These are phyloP conservation scores for Bucorvus abyssinicus DNA, from an alignment of 2,797 vertebrate species.

Conservation along the genomic window DNA sequence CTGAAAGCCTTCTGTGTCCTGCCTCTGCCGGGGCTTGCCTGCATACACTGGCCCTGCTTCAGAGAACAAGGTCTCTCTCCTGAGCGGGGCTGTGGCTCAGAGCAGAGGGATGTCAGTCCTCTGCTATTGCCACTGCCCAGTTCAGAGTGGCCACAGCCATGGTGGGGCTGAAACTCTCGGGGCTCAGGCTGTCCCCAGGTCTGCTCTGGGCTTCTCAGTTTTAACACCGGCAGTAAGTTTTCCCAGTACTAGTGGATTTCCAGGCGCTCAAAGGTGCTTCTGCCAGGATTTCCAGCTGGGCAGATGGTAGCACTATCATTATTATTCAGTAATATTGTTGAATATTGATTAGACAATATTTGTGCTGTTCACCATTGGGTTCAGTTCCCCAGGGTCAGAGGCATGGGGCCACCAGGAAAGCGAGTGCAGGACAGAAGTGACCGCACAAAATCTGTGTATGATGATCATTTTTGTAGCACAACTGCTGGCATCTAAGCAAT, in stretches of 20 bases:
- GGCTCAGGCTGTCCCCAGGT: neutral
- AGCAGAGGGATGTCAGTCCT: neutral
- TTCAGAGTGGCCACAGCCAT: neutral
- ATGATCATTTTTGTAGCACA: neutral
- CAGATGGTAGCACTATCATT: neutral
- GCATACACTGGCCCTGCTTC: neutral
- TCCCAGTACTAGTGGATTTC: neutral
- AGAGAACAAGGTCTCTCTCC: neutral
- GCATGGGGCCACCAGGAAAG: neutral
- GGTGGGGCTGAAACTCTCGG: neutral
- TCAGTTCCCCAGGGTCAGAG: neutral
- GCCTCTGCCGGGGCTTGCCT: fast-evolving
- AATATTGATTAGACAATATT: neutral
- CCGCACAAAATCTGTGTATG: fast-evolving
- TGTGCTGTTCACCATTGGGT: neutral
- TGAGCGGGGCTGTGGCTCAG: neutral
- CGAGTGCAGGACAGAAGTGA: neutral
- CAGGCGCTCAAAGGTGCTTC: neutral
- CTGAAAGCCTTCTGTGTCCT: neutral
- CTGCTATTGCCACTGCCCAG: neutral
- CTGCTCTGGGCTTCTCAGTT: fast-evolving
- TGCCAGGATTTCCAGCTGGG: neutral
- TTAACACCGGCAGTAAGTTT: neutral
- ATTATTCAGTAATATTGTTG: neutral
- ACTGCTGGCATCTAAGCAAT: neutral